Percentiles rank a stretch among this genome's conserved stretches.
Conservation (phyloP, 2,113 vertebrate genomes). For the Axis porcinus region DNA sequence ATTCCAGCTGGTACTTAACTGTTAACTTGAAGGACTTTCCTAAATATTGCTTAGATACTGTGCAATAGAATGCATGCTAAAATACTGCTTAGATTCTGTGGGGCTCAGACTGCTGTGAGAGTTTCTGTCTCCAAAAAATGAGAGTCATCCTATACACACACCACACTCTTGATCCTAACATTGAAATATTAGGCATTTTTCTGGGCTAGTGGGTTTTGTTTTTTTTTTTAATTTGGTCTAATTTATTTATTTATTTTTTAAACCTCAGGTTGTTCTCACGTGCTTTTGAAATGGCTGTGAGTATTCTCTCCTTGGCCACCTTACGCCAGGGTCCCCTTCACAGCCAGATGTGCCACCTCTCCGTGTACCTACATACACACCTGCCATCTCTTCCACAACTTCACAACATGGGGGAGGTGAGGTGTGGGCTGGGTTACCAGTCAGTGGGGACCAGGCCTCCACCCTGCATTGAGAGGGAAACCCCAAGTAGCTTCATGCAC, state of each 20-base stretch:
- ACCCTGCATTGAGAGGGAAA: background rate
- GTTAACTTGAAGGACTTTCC: background rate
- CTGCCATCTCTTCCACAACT: background rate
- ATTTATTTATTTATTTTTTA: background rate
- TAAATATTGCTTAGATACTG: background rate
- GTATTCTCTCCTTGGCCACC: background rate
- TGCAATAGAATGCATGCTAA: background rate
- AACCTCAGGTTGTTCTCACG: background rate
- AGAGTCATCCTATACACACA: accelerated
- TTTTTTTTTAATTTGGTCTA: background rate
- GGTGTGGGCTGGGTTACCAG: background rate
- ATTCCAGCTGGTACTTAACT: background rate
- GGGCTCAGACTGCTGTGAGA: background rate
- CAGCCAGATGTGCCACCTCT: background rate
- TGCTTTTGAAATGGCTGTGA: background rate
- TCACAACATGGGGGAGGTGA: background rate
- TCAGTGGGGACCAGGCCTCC: background rate
- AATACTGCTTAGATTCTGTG: background rate
- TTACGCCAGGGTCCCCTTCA: background rate
- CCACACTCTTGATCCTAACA: background rate
- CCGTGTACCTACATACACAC: accelerated
- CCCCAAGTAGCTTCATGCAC: accelerated
- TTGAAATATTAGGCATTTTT: background rate
- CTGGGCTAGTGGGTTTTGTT: no score
- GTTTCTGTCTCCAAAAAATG: background rate